These are phyloP conservation scores for Holacanthella duospinosa DNA, from an alignment of 2,888 invertebrate species.

Conservation along the genomic window DNA sequence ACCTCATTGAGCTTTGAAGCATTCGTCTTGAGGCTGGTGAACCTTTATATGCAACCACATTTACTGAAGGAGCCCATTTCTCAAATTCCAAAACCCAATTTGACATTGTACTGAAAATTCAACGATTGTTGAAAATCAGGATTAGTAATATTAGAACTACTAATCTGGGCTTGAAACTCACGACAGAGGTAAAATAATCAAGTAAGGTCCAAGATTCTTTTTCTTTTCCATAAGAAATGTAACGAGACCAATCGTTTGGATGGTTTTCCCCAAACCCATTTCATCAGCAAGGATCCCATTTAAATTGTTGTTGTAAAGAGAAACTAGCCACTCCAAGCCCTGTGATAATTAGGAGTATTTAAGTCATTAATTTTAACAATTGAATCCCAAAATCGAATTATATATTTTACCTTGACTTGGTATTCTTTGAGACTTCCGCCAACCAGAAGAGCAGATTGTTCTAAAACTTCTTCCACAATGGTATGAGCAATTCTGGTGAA, in stretches of 20 bases:
- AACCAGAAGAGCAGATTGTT: conserved; percentile 87
- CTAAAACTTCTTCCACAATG: conserved; percentile 82
- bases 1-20: conserved; percentile 76
- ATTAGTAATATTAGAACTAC: too few species aligned
- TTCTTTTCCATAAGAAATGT: conserved; percentile 98
- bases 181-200: conserved; percentile 97
- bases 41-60: conserved; percentile 64
- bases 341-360: conserved; percentile 40
- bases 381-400: not conserved
- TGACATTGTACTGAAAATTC: conserved; percentile 64
- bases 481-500: conserved; percentile 94
- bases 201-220: conserved; percentile 91
- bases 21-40: conserved; percentile 78
- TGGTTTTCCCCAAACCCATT: conserved; percentile 97
- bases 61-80: conserved; percentile 94
- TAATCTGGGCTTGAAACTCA: conserved; percentile 50
- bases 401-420: conserved; percentile 61
- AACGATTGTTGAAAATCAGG: too few species aligned
- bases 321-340: conserved; percentile 98
- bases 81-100: conserved; percentile 99
- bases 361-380: not conserved
- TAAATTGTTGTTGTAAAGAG: conserved; percentile 94
- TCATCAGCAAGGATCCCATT: conserved; percentile 99
- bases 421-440: conserved; percentile 94
- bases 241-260: conserved; percentile 92